phyloP scores from a whole-genome alignment of 2,888 invertebrate genomes.

The Hermodice carunculata region DNA sequence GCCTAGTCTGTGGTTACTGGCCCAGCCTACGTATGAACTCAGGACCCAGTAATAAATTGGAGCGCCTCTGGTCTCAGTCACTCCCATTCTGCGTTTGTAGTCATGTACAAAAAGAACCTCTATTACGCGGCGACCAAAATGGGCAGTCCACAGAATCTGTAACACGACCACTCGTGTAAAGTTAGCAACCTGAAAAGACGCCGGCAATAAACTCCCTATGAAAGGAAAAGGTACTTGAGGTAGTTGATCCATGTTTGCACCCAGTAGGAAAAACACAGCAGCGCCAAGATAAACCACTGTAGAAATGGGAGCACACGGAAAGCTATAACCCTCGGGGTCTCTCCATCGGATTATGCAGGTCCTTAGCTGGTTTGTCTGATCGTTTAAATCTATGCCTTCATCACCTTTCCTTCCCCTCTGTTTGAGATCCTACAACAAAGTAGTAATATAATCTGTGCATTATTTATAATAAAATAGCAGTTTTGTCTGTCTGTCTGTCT shows the following conservation, averaged over 20 bases:
- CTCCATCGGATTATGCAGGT: too few relatives aligned
- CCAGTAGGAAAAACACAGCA: constrained; percentile 12
- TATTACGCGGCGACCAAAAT: constrained; percentile 24
- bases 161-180: constrained; percentile 10
- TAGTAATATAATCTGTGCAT: too few relatives aligned
- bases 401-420: too few relatives aligned
- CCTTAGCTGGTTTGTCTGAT: too few relatives aligned
- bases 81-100: constrained; percentile 15
- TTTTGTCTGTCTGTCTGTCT: too few relatives aligned
- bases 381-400: too few relatives aligned
- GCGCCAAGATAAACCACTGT: constrained; percentile 23
- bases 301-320: too few relatives aligned
- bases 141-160: constrained; percentile 22
- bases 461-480: too few relatives aligned
- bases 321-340: too few relatives aligned
- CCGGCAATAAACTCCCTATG: constrained; percentile 27
- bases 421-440: too few relatives aligned
- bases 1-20: constrained; percentile 24
- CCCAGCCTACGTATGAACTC: constrained; percentile 32
- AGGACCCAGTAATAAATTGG: constrained; percentile 24
- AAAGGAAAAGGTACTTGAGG: constrained; percentile 12
- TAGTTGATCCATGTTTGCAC: constrained; percentile 13
- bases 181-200: neutral
- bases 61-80: constrained; percentile 9
- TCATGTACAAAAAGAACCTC: constrained; percentile 30